phyloP scores from a whole-genome alignment of 2,113 vertebrate genomes.

The Limanda limanda region DNA sequence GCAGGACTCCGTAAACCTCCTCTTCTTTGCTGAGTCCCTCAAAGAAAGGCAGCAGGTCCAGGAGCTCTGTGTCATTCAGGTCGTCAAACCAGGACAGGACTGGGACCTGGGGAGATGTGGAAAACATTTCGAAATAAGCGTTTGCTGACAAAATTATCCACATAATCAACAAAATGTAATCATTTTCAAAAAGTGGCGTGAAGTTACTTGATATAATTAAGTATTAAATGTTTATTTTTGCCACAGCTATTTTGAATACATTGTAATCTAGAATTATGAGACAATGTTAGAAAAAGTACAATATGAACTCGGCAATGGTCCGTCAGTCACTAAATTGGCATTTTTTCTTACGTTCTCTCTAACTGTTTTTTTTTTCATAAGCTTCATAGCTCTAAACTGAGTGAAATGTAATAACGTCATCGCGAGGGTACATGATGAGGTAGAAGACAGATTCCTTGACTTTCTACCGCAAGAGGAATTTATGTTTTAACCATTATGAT shows the following conservation, averaged over 20 bases:
- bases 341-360: too few relatives aligned
- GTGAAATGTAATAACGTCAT: too few relatives aligned
- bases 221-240: not conserved
- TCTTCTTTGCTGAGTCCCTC: constrained; percentile 98
- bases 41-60: constrained; percentile 99
- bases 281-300: not conserved
- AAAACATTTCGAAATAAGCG: not conserved
- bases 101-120: constrained; percentile 85
- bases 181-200: not conserved
- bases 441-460: too few relatives aligned
- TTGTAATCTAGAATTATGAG: not conserved
- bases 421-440: too few relatives aligned
- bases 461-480: too few relatives aligned
- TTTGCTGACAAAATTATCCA: not conserved
- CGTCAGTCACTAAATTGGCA: too few relatives aligned
- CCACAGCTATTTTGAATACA: not conserved
- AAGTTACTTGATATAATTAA: not conserved
- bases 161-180: not conserved
- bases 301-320: not conserved
- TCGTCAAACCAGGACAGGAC: constrained; percentile 99
- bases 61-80: constrained; percentile 96
- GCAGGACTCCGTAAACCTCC: constrained; percentile 94
- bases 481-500: too few relatives aligned
- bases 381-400: too few relatives aligned
- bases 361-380: too few relatives aligned